These are phyloP conservation scores for Microchirus variegatus DNA, from an alignment of 2,797 vertebrate genomes.

Conservation along the genomic window DNA sequence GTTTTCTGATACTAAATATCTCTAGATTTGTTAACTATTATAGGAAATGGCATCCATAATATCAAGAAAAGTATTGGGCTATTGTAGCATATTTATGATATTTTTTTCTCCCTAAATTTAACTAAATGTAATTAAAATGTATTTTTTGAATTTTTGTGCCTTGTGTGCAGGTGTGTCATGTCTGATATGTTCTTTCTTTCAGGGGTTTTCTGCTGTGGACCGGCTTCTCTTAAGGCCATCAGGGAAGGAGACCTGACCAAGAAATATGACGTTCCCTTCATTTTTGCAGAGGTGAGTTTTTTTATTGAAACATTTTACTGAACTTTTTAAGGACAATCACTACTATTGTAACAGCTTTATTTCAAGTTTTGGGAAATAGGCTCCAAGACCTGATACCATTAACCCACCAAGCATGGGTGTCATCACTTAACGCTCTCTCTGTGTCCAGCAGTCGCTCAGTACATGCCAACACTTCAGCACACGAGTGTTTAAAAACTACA, in stretches of 20 bases:
- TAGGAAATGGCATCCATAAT: too few species aligned
- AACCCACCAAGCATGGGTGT: too few species aligned
- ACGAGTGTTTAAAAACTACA: too few species aligned
- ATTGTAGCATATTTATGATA: neutral
- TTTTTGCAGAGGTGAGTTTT: constrained; percentile 88
- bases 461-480: too few species aligned
- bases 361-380: too few species aligned
- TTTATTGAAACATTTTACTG: neutral
- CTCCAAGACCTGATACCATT: neutral
- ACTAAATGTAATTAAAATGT: too few species aligned
- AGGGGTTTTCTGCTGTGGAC: constrained; percentile 91
- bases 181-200: neutral
- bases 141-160: neutral
- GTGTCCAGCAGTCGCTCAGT: too few species aligned
- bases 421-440: too few species aligned
- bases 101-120: neutral
- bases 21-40: neutral
- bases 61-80: neutral
- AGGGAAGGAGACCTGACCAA: constrained; percentile 85
- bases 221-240: constrained; percentile 84
- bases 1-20: neutral
- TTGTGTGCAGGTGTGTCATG: neutral
- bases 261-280: constrained; percentile 87
- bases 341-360: neutral
- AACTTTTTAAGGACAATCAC: too few species aligned